Evolutionary conservation across 1,140 invertebrate species (phyloP).

Genomic region (Cotesia typhae): DNA sequence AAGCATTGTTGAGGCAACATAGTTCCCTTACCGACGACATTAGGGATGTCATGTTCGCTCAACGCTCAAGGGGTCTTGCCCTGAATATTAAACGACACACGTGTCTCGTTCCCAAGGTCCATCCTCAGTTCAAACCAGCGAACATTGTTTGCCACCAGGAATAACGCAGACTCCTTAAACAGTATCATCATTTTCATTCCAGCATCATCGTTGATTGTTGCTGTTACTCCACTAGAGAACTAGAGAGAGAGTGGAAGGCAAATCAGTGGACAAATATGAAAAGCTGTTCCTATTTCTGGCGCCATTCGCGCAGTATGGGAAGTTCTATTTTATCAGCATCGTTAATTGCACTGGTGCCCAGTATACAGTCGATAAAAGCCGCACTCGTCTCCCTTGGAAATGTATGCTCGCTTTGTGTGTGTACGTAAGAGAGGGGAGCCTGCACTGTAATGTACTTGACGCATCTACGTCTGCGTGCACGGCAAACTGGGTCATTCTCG

Average conservation of each 20-base stretch:
- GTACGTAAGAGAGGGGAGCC: slow-evolving; percentile 26
- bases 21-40: slow-evolving; percentile 38
- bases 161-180: no score
- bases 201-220: no score
- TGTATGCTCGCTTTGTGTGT: slow-evolving; percentile 32
- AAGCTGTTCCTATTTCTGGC: slow-evolving; percentile 4
- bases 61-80: slow-evolving; percentile 45
- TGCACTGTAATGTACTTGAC: slow-evolving; percentile 16
- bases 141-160: neutral
- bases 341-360: slow-evolving; percentile 40
- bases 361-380: slow-evolving; percentile 41
- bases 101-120: neutral
- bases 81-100: slow-evolving; percentile 63
- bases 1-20: slow-evolving; percentile 27
- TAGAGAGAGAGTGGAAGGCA: no score
- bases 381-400: slow-evolving; percentile 38
- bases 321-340: slow-evolving; percentile 44
- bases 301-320: slow-evolving; percentile 20
- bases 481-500: slow-evolving; percentile 56
- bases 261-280: neutral
- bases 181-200: no score
- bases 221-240: no score
- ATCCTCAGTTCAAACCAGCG: neutral
- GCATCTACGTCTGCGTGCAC: slow-evolving; percentile 11
- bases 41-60: slow-evolving; percentile 49